These are phyloP conservation scores for Periparus ater DNA, from an alignment of 2,797 vertebrate species.

Conservation along the genomic window DNA sequence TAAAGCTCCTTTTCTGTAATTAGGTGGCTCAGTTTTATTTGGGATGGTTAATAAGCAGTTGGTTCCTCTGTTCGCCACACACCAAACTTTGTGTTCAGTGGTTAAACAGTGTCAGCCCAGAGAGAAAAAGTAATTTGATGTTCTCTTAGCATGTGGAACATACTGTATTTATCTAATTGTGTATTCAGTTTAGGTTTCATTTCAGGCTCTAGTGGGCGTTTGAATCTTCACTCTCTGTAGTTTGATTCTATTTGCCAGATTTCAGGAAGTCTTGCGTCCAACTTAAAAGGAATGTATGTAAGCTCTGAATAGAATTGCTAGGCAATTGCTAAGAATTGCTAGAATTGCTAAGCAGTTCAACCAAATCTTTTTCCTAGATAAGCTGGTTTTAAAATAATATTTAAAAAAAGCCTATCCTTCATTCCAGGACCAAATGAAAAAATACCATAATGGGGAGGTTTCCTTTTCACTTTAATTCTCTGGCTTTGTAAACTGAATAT, in stretches of 20 bases:
- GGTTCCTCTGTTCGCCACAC: not conserved
- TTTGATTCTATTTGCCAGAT: conserved; percentile 36
- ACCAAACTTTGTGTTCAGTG: conserved; percentile 17
- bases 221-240: conserved; percentile 9
- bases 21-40: not conserved
- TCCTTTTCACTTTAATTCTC: not conserved
- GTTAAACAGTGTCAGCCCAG: conserved; percentile 22
- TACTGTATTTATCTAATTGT: conserved; percentile 62
- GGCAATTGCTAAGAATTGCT: too few relatives aligned
- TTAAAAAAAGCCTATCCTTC: not conserved
- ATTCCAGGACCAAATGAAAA: not conserved
- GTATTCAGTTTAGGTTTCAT: conserved; percentile 55
- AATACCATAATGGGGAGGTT: not conserved
- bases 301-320: conserved; percentile 30
- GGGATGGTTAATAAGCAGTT: not conserved
- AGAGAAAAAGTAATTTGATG: conserved; percentile 55
- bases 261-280: conserved; percentile 31
- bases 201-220: conserved; percentile 46
- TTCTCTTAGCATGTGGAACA: conserved; percentile 59
- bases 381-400: not conserved
- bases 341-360: conserved; percentile 6
- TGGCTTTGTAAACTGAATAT: not conserved
- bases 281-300: conserved; percentile 7
- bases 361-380: not conserved
- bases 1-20: not conserved